Conservation (phyloP, 2,888 invertebrate species). For the Operophtera brumata region DNA sequence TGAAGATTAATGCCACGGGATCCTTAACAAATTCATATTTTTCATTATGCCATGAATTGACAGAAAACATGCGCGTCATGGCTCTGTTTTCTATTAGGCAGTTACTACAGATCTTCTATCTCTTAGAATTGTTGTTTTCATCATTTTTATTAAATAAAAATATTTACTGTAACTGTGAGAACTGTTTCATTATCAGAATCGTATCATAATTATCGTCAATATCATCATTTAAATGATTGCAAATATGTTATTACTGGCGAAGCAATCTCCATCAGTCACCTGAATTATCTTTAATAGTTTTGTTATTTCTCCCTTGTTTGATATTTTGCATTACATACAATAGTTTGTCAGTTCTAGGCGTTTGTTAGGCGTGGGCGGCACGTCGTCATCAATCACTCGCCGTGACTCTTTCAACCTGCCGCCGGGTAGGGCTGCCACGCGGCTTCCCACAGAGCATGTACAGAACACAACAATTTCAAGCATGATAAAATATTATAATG, state of each 20-base stretch:
- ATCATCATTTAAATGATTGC: too few species aligned
- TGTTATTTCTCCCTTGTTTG: constrained; percentile 16
- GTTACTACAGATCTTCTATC: constrained; percentile 43
- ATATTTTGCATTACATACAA: constrained; percentile 54
- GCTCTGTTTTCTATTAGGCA: constrained; percentile 60
- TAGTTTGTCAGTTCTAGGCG: constrained; percentile 73
- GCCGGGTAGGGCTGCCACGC: constrained; percentile 42
- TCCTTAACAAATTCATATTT: constrained; percentile 64
- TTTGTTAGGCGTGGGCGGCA: constrained; percentile 69
- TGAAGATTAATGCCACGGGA: constrained; percentile 55
- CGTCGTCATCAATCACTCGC: constrained; percentile 73
- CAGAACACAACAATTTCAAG: neutral
- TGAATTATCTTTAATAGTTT: constrained; percentile 15
- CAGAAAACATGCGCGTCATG: constrained; percentile 66
- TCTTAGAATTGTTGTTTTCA: constrained; percentile 31
- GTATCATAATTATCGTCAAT: neutral
- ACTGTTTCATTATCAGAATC: neutral
- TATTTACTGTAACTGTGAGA: too few species aligned
- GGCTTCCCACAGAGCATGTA: constrained; percentile 18
- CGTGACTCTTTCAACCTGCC: constrained; percentile 80
- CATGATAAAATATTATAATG: too few species aligned
- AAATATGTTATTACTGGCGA: too few species aligned
- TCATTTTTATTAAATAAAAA: neutral
- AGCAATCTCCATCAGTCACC: constrained; percentile 1
- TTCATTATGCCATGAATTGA: constrained; percentile 71